These are phyloP conservation scores for Mobula hypostoma DNA, from an alignment of 2,113 vertebrate genomes.

Conservation along the genomic window DNA sequence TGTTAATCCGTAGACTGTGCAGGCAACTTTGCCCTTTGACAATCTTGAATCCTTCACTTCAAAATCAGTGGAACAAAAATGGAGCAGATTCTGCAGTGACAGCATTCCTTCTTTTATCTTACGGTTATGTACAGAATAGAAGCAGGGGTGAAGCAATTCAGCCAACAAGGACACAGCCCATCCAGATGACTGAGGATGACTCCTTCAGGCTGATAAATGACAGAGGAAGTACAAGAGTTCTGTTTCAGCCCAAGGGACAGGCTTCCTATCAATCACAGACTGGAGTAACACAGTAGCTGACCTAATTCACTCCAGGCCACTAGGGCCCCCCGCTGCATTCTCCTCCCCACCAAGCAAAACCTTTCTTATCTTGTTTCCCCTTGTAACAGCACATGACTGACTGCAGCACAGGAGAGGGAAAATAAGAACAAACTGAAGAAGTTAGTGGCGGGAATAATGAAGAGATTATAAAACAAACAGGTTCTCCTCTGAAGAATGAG, in stretches of 20 bases:
- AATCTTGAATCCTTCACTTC: not conserved
- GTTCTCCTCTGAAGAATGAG: not conserved
- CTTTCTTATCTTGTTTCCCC: not conserved
- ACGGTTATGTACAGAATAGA: not conserved
- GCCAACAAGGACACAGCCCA: not conserved
- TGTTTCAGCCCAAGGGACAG: conserved; percentile 12
- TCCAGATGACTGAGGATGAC: not conserved
- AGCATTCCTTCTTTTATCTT: not conserved
- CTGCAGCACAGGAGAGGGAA: not conserved
- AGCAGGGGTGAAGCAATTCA: not conserved
- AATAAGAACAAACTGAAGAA: not conserved
- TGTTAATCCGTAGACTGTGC: not conserved
- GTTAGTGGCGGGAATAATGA: not conserved
- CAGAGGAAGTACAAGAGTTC: conserved; percentile 21
- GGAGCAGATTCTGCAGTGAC: not conserved
- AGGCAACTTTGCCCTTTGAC: not conserved
- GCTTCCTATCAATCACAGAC: not conserved
- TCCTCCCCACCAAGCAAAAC: not conserved
- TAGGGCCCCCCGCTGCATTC: no score
- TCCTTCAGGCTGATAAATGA: conserved; percentile 21
- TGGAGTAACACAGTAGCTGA: conserved; percentile 20
- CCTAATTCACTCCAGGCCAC: conserved; percentile 22
- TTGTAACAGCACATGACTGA: not conserved
- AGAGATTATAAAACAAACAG: conserved; percentile 20
- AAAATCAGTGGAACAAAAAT: not conserved